These are phyloP conservation scores for Menidia beryllina DNA, from an alignment of 2,113 vertebrate genomes.

Conservation along the genomic window DNA sequence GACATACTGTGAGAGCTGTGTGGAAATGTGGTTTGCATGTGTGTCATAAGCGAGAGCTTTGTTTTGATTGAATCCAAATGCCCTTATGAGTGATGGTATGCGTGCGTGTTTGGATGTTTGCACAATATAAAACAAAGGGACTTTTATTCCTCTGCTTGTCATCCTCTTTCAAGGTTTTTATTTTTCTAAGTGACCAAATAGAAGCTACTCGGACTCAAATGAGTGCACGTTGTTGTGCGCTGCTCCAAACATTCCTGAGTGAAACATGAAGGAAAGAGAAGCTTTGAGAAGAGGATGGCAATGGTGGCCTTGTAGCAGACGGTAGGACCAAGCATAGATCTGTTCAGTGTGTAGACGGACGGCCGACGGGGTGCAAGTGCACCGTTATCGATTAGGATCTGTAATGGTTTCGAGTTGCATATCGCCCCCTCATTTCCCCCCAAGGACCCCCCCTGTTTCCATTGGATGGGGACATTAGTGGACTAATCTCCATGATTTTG, in stretches of 20 bases:
- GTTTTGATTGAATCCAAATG: constrained; percentile 43
- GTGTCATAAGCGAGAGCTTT: constrained; percentile 33
- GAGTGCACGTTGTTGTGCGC: constrained; percentile 45
- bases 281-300: constrained; percentile 73
- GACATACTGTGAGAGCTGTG: constrained; percentile 71
- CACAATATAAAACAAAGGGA: constrained; percentile 77
- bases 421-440: constrained; percentile 28
- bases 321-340: constrained; percentile 48
- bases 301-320: constrained; percentile 71
- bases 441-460: constrained; percentile 64
- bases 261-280: constrained; percentile 45
- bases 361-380: constrained; percentile 32
- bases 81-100: constrained; percentile 5
- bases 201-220: constrained; percentile 46
- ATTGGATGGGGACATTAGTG: constrained; percentile 76
- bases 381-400: constrained; percentile 63
- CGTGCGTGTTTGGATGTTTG: constrained; percentile 3
- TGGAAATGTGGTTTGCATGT: constrained; percentile 47
- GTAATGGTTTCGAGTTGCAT: constrained; percentile 75
- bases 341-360: constrained; percentile 52
- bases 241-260: constrained; percentile 68
- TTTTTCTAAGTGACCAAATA: constrained; percentile 79
- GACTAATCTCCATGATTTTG: constrained; percentile 83
- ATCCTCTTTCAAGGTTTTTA: constrained; percentile 77
- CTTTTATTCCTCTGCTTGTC: constrained; percentile 73